These are phyloP conservation scores for Erebia palarica DNA, from an alignment of 2,888 invertebrate genomes.

Conservation along the genomic window DNA sequence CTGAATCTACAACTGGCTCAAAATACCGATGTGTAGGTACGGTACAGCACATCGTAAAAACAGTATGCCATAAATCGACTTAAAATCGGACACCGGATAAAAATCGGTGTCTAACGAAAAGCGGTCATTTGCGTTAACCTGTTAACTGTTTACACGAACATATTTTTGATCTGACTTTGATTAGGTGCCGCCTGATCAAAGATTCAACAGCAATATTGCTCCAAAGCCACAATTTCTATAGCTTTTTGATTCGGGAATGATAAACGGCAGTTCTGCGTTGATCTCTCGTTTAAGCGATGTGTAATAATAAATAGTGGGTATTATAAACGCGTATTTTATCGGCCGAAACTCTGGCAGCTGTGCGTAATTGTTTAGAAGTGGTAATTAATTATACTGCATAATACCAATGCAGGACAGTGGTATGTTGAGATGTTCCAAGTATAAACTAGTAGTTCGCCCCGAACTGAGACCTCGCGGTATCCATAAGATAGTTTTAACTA, in stretches of 20 bases:
- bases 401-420: constrained; percentile 5
- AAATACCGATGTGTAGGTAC: too few species aligned
- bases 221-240: not conserved
- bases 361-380: constrained; percentile 17
- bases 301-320: constrained; percentile 25
- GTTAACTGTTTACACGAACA: constrained; percentile 35
- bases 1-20: too few species aligned
- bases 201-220: constrained; percentile 19
- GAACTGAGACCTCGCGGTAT: too few species aligned
- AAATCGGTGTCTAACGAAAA: too few species aligned
- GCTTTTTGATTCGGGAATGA: constrained; percentile 26
- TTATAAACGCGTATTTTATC: constrained; percentile 23
- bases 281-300: constrained; percentile 24
- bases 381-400: constrained; percentile 19
- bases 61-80: too few species aligned
- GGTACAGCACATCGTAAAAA: too few species aligned
- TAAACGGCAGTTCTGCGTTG: constrained; percentile 10
- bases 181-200: constrained; percentile 40
- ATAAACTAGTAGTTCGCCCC: too few species aligned
- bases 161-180: constrained; percentile 36
- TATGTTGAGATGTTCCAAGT: not conserved
- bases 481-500: too few species aligned
- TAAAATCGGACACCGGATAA: too few species aligned
- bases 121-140: too few species aligned
- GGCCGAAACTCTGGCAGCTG: constrained; percentile 27